phyloP scores from a whole-genome alignment of 2,113 vertebrate genomes.

The Chlamydotis undulata region DNA sequence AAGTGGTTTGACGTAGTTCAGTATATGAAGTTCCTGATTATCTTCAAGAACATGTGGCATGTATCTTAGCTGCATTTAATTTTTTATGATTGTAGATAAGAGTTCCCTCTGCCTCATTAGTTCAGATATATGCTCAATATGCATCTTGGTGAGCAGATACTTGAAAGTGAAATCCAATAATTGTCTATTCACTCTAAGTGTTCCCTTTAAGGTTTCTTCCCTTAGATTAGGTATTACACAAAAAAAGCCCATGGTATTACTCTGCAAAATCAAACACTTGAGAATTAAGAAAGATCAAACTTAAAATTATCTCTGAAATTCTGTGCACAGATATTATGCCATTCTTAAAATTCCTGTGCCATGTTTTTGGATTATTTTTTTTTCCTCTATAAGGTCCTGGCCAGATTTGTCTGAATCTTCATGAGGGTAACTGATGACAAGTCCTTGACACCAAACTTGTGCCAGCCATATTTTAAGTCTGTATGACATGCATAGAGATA shows the following conservation, averaged over 20 bases:
- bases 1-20: neutral
- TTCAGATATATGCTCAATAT: neutral
- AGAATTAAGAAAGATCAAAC: neutral
- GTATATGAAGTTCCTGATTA: neutral
- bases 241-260: neutral
- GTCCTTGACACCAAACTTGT: neutral
- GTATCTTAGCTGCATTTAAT: neutral
- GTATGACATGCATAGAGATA: neutral
- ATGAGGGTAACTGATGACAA: neutral
- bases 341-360: neutral
- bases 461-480: neutral
- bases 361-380: neutral
- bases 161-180: constrained; percentile 18
- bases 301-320: neutral
- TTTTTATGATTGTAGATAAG: neutral
- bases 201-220: constrained; percentile 6
- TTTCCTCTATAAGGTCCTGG: neutral
- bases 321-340: neutral
- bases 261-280: neutral
- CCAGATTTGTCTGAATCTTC: neutral
- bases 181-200: neutral
- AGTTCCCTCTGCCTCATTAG: neutral
- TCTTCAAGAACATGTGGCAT: neutral
- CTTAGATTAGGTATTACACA: neutral
- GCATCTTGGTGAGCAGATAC: neutral